Base-by-base conservation (phyloP, 2,888 invertebrate species). In the Hetaerina titia region DNA sequence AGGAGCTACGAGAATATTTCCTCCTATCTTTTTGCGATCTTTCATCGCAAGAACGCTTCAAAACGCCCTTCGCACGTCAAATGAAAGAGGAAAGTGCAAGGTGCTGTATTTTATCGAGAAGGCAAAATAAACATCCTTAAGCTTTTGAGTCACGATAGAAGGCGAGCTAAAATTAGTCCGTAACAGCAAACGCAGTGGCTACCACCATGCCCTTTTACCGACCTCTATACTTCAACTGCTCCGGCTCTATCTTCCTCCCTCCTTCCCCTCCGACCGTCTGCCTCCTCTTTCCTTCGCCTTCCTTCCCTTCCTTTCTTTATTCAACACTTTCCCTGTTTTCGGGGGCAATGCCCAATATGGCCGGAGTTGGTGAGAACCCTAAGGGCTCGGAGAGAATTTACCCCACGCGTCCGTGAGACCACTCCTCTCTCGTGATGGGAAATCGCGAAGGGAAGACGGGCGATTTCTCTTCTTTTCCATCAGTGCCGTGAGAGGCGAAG, bases 131-230 rank as follows among this genome's bases (percentile, higher is more conserved):
- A 92, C 69, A 69, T 60, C 92, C 92, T 92, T 69, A 60, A 31
- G 64, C 19, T 56, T 81, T 92, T 74, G 92, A 92, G 56, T 74
- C 92, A 74, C 69, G 69, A 92, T 69, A 92, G 92, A 45, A 74
- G 92, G 69, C 69, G 92, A 5, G 92, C 92, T 92, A 92, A 92
- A 92, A 69, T 92, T 92, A 92, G 92, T 92, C 45, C 92, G 92
- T 31, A 69, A 92, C 56, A 69, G 92, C 92, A 92, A 92, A 92
- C 92, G 64, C 64, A 81, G 92, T 64, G 56, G 69, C 45, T 45
- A 63, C 60, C 90, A 45, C 90, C 57, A 57, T 22, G 89, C 89
- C 89, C 89, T 89, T 81, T 81, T 81, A 31, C 25, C 81, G 81
- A 81, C 81, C 81, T 81, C 81, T 81, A 81, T 81, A 81, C 81